A percentile compares a stretch with the other conserved stretches of the same genome.
Conservation (phyloP, 2,113 vertebrate genomes). For the Vombatus ursinus region DNA sequence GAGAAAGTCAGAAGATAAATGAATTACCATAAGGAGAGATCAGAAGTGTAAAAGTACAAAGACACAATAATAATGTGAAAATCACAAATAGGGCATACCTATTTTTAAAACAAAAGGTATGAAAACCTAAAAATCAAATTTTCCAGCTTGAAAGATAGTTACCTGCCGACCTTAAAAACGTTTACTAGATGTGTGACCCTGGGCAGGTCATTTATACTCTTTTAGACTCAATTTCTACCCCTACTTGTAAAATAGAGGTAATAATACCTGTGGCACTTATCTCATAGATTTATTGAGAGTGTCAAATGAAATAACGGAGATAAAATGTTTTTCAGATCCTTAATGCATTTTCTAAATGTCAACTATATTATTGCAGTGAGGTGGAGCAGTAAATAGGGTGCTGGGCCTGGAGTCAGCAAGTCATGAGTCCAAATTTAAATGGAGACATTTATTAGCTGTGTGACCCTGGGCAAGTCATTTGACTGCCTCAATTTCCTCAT, state of each 20-base stretch:
- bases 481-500: neutral
- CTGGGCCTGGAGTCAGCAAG: neutral
- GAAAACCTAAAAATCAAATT: conserved; percentile 16
- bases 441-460: neutral
- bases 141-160: neutral
- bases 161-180: neutral
- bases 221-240: neutral
- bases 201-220: neutral
- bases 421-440: neutral
- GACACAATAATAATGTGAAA: neutral
- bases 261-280: neutral
- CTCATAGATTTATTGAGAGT: neutral
- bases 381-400: neutral
- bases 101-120: conserved; percentile 31
- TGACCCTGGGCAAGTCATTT: neutral
- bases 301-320: neutral
- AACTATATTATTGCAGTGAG: neutral
- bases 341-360: neutral
- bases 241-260: neutral
- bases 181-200: neutral
- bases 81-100: neutral
- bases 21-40: conserved; percentile 22
- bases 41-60: conserved; percentile 18
- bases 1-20: neutral
- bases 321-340: neutral